Conservation (phyloP, 2,888 invertebrate genomes). For the Drosophila glabriapex region DNA sequence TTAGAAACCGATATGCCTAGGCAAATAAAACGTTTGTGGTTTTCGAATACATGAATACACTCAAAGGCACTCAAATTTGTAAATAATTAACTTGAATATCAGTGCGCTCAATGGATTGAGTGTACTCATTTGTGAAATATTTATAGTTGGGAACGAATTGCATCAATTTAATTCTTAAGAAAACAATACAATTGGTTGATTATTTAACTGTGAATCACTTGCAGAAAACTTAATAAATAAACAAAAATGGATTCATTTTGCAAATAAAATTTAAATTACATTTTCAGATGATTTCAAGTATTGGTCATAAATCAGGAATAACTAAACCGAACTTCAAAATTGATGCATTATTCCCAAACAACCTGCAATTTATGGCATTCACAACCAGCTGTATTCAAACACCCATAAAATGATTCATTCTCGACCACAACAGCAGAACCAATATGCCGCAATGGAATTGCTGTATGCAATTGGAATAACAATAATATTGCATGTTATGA, state of each 20-base stretch:
- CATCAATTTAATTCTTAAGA: not conserved
- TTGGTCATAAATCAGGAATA: not conserved
- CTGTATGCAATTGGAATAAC: not conserved
- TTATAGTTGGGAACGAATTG: not conserved
- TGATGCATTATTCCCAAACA: not conserved
- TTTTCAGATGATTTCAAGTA: not conserved
- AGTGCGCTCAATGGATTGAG: not conserved
- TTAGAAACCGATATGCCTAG: slow-evolving; percentile 26
- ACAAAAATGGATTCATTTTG: not conserved
- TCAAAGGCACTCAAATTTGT: slow-evolving; percentile 2
- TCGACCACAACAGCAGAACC: not conserved
- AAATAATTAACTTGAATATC: not conserved
- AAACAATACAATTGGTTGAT: not conserved
- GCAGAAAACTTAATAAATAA: not conserved
- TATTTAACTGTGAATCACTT: not conserved
- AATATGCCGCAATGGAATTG: slow-evolving; percentile 1
- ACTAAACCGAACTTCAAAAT: not conserved
- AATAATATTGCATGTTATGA: slow-evolving; percentile 17
- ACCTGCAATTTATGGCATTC: not conserved
- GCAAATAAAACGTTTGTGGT: not conserved
- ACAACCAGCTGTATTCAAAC: not conserved
- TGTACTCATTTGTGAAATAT: not conserved
- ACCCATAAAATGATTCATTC: not conserved
- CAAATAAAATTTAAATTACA: not conserved
- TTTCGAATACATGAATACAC: slow-evolving; percentile 8